A percentile compares a stretch with the other conserved stretches of the same genome.
Conservation (phyloP, 2,888 invertebrate genomes). For the Mesoligia furuncula region DNA sequence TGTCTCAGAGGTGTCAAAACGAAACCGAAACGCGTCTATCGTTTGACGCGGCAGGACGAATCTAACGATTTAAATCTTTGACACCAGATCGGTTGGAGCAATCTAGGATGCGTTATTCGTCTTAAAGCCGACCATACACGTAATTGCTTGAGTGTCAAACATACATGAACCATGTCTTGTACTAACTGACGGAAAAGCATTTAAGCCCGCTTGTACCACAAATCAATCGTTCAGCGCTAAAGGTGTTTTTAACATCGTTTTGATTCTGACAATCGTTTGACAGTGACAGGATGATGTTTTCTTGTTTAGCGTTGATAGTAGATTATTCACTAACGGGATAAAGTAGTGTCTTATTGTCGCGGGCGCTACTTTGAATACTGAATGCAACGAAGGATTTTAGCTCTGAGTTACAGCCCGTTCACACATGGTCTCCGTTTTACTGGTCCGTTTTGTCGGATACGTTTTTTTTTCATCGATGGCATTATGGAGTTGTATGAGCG, state of each 20-base stretch:
- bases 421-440: too few species aligned
- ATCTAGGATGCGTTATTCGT: slow-evolving; percentile 37
- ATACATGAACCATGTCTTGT: slow-evolving; percentile 14
- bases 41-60: neutral
- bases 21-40: neutral
- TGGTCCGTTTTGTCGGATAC: too few species aligned
- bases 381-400: too few species aligned
- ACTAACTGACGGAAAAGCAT: neutral
- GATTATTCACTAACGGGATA: too few species aligned
- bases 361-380: too few species aligned
- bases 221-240: neutral
- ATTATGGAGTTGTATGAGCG: too few species aligned
- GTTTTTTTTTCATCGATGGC: too few species aligned
- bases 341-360: too few species aligned
- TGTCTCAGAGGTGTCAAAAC: neutral
- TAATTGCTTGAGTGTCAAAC: slow-evolving; percentile 42
- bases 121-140: slow-evolving; percentile 23
- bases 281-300: neutral
- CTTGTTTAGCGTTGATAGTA: too few species aligned
- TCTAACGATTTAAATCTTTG: slow-evolving; percentile 21
- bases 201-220: neutral
- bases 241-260: neutral
- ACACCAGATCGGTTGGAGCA: slow-evolving; percentile 23
- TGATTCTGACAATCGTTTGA: neutral
- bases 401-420: too few species aligned